Evolutionary conservation across 1,140 invertebrate species (phyloP), one percentile per base, ranked within the genome.

Genomic region (Dinothrombium tinctorium): DNA sequence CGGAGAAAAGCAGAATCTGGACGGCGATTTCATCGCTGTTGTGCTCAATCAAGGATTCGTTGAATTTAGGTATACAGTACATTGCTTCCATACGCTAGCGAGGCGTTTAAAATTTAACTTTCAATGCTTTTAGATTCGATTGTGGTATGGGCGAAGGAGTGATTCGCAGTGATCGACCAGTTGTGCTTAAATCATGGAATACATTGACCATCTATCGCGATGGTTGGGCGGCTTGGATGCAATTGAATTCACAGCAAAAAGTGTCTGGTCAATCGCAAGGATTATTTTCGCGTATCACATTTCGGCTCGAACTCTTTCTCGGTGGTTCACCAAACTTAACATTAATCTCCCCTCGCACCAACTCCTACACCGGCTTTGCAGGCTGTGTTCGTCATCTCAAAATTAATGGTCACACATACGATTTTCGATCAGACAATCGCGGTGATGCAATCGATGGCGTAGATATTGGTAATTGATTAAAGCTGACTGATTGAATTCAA

Each of bases 81-180:
- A n/a, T n/a, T n/a, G n/a, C n/a, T n/a, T n/a, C n/a, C n/a, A n/a
- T n/a, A n/a, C n/a, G n/a, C n/a, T n/a, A n/a, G n/a, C n/a, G n/a
- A n/a, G n/a, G n/a, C n/a, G n/a, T 29, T 11, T 29, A 37, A 17
- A 19, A 35, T 19, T 26, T 17, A 6, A 26, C 14, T 8, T 17
- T 39, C 19, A 7, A 11, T 31, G 37, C 7, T 1, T 47, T 17
- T 57, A 89, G 83, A 62, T 92, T 87, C 59, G 87, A 94, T 58
- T 94, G 87, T 54, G 87, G 87, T 17, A 89, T 82, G 32, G 87
- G 87, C 0, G 69, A 78, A 6, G 86, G 82, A 3, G 69, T 79
- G 5, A 72, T 92, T 0, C 66, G 74, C 5, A 87, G 81, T 5
- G 69, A 74, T 22, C 75, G 79, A 53, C 74, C 74, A 7, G 77